Evolutionary conservation across 2,797 vertebrate species (phyloP), one percentile per base, ranked within the genome.

Genomic region (Melopsittacus undulatus): DNA sequence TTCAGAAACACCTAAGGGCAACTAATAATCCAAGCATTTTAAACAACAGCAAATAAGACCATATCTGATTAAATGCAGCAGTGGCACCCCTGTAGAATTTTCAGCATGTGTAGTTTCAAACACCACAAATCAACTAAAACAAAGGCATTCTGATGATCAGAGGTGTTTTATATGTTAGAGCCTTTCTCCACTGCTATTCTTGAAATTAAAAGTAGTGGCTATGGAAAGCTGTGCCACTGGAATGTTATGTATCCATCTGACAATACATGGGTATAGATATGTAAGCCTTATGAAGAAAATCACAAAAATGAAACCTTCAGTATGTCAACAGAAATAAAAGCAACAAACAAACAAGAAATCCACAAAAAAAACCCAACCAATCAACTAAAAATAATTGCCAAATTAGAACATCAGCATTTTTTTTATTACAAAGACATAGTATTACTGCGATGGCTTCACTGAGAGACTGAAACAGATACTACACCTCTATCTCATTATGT

Each of bases 121-220:
- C 43, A 72, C 26, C 54, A 45, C 40, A 77, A 69, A 89, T 69
- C 83, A 95, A 6, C 49, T 68, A 76, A 91, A 92, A 68, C 38
- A 79, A 94, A 92, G 59, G 87, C 73, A 80, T 90, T 87, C 36
- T 82, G 69, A 83, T 75, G 26, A 92, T 57, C 72, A 93, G 70
- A 94, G 94, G 79, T 89, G 82, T 69, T 90, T 94, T 90, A 78
- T 81, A 59, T 26, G 5, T 94, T 87, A 90, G 68, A 77, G 42
- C 13, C 4, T 92, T 96, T 89, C 54, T 91, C 38, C 21, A 43
- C 42, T 51, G 51, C 70, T 83, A 45, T 91, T 43, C 83, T 81
- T 38, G 10, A 83, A 94, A 85, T 93, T 96, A 56, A 82, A 72
- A 87, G 81, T 77, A 94, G 87, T 74, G n/a, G 9, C 38, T 74